Conservation (phyloP, 2,113 vertebrate genomes). For the Gulo gulo region DNA sequence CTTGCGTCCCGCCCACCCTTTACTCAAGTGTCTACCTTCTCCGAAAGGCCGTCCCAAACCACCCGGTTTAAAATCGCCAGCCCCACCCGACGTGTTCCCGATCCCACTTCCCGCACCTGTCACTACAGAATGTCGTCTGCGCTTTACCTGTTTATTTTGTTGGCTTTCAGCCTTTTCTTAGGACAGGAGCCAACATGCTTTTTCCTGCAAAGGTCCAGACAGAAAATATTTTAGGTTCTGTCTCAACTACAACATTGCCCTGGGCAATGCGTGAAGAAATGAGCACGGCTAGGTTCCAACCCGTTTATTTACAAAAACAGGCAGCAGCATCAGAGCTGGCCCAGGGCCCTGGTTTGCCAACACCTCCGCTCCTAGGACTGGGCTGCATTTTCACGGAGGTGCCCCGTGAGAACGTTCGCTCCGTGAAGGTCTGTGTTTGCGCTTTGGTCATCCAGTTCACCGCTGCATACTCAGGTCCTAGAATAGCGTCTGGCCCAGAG, state of each 20-base stretch:
- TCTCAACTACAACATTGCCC: not conserved
- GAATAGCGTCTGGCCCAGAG: too few relatives aligned
- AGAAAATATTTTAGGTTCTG: not conserved
- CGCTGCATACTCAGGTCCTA: not conserved
- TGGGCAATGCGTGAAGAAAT: rapidly evolving
- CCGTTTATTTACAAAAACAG: not conserved
- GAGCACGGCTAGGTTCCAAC: rapidly evolving
- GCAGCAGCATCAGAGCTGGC: not conserved
- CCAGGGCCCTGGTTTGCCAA: not conserved
- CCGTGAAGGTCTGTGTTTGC: rapidly evolving
- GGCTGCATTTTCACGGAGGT: not conserved
- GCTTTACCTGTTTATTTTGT: not conserved
- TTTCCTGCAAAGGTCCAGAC: not conserved
- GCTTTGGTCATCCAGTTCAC: rapidly evolving
- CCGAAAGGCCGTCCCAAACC: not conserved
- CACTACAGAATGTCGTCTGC: rapidly evolving
- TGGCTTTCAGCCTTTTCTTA: not conserved
- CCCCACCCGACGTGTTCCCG: not conserved
- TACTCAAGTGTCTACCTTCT: not conserved
- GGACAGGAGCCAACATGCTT: not conserved
- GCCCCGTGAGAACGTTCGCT: not conserved
- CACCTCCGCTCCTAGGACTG: rapidly evolving
- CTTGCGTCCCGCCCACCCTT: not conserved
- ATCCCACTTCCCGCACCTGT: not conserved
- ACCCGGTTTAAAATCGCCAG: not conserved